A percentile compares a stretch with the other conserved stretches of the same genome.
Conservation (phyloP, 2,888 invertebrate species). For the Tipula lateralis region DNA sequence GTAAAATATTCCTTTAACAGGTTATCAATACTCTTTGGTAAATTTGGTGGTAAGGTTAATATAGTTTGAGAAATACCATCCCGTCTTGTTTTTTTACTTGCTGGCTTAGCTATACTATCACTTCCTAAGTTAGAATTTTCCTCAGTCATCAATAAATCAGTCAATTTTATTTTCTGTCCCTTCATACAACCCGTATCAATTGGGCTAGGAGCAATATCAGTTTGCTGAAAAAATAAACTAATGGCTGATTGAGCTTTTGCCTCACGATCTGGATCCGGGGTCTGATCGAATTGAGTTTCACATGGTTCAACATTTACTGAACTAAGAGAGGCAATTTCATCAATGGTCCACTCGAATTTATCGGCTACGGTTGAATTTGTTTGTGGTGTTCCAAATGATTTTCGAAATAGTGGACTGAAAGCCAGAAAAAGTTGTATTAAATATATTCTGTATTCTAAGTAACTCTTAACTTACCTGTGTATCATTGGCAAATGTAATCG, state of each 20-base stretch:
- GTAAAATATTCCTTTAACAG: constrained; percentile 56
- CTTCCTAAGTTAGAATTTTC: neutral
- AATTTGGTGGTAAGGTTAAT: constrained; percentile 54
- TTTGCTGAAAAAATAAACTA: constrained; percentile 47
- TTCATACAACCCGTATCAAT: constrained; percentile 45
- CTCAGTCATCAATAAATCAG: constrained; percentile 28
- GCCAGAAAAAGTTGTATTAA: neutral
- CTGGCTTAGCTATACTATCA: neutral
- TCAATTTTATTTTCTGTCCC: constrained; percentile 41
- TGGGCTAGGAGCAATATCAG: constrained; percentile 45
- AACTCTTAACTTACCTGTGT: constrained; percentile 58
- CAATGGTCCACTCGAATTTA: constrained; percentile 62
- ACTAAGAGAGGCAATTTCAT: constrained; percentile 59
- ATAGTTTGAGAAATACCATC: constrained; percentile 55
- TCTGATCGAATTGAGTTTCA: constrained; percentile 52
- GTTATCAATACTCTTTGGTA: constrained; percentile 55
- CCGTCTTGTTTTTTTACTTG: constrained; percentile 36
- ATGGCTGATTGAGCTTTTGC: constrained; percentile 59
- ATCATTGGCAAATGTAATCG: constrained; percentile 58
- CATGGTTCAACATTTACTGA: constrained; percentile 58
- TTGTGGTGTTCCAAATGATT: constrained; percentile 43
- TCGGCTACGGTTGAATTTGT: constrained; percentile 42
- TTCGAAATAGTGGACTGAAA: constrained; percentile 46
- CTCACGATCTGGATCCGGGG: constrained; percentile 56
- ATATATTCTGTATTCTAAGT: neutral